Evolutionary conservation across 1,140 invertebrate genomes (phyloP), one percentile per base, ranked within the genome.

Genomic region (Steinernema khuongi): DNA sequence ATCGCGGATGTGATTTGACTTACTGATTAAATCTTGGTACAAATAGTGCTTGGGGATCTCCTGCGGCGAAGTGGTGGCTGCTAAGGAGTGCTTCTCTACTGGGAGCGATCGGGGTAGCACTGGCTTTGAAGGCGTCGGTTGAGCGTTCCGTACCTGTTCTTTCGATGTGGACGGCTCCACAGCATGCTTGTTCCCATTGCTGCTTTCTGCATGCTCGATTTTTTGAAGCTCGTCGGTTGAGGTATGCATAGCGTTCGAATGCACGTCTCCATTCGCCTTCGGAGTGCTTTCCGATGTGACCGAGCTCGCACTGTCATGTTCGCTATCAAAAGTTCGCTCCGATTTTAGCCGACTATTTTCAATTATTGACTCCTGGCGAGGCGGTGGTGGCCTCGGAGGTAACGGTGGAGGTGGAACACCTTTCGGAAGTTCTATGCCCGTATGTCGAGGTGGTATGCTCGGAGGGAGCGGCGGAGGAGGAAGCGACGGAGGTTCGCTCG

Each of bases 21-120:
- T 66, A 83, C 77, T 70, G 7, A 81, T 78, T 18, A 82, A 43
- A 44, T 82, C 81, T 71, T 83, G 79, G 67, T 76, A 82, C 18
- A 82, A 68, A 66, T 74, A 82, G 69, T 79, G 81, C 22, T 74
- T 74, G 11, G 68, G 31, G 19, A 69, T 72, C 28, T 77, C 79
- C 44, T 68, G 68, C 18, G 77, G 77, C 1, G 30, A 74, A 28
- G 66, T 18, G 26, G 70, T 75, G 26, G 71, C 31, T n/a, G 29
- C 26, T 14, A 70, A 14, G 28, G 60, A 31, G 67, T 60, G 14
- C 19, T 60, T 60, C 14, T 60, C 50, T 14, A 60, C 50, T 17
- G 50, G 50, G 4, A 60, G 50, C 14, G 50, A 60, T 22, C 50
- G 50, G 4, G 50, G 50, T 22, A 60, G 50, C 50, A 60, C 26